Percentiles rank a stretch among this genome's conserved stretches.
Evolutionary conservation across 2,113 vertebrate species (phyloP).

Genomic region (Apodemus sylvaticus): DNA sequence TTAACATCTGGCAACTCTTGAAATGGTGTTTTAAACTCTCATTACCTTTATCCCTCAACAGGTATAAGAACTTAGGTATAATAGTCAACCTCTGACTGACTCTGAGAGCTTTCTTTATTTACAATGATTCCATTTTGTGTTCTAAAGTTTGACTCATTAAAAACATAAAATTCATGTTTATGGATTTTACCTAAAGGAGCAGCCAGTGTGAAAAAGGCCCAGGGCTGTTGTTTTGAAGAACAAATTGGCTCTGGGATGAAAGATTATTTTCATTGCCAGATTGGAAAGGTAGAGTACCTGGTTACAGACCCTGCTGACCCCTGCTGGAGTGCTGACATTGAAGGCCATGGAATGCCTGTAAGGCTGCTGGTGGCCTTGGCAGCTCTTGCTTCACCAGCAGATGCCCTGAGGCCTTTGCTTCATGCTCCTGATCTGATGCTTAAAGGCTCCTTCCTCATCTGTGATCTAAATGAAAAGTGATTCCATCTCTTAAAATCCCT

Average conservation of each 20-base stretch:
- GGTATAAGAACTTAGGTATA: neutral
- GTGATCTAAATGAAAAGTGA: neutral
- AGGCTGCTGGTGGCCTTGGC: neutral
- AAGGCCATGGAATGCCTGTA: neutral
- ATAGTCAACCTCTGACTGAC: neutral
- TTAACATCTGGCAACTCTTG: neutral
- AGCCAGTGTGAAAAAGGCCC: neutral
- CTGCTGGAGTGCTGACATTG: neutral
- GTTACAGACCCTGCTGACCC: neutral
- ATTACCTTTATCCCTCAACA: neutral
- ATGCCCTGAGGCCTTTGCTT: neutral
- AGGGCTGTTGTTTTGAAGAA: neutral
- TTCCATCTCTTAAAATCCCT: neutral
- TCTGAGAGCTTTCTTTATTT: neutral
- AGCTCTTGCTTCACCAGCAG: neutral
- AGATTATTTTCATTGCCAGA: neutral
- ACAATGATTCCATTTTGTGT: neutral
- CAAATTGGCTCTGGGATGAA: neutral
- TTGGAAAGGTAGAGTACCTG: neutral
- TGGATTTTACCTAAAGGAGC: neutral
- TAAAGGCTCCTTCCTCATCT: neutral
- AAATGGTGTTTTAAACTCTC: neutral
- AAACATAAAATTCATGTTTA: neutral
- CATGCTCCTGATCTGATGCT: neutral
- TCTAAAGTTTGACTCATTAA: conserved; percentile 5